Percentiles rank a stretch among this genome's conserved stretches.
phyloP scores from a whole-genome alignment of 2,113 vertebrate genomes.

The Neopipo cinnamomea region DNA sequence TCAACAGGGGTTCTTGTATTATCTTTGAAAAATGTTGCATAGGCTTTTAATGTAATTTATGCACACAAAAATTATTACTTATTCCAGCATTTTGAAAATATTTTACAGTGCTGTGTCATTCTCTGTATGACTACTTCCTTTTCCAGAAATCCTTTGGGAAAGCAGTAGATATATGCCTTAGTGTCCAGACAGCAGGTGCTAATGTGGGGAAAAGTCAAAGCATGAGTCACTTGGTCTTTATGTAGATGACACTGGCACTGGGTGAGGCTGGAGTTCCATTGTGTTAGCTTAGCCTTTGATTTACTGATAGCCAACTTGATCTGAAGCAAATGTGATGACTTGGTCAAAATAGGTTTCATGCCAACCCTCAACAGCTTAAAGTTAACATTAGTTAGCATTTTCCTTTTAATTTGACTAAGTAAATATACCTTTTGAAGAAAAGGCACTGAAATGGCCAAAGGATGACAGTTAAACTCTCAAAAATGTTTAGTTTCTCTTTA shows the following conservation, averaged over 20 bases:
- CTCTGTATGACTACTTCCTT: background rate
- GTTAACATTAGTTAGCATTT: background rate
- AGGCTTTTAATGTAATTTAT: slow-evolving; percentile 11
- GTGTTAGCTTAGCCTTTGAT: rapidly evolving
- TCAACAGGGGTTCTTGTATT: background rate
- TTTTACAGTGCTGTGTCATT: background rate
- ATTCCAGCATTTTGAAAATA: background rate
- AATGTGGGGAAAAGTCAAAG: background rate
- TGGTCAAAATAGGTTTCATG: background rate
- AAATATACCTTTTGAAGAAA: background rate
- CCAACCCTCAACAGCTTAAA: background rate
- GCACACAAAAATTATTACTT: background rate
- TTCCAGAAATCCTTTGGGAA: background rate
- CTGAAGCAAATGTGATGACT: background rate
- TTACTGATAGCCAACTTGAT: background rate
- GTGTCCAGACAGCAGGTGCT: background rate
- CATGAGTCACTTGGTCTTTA: background rate
- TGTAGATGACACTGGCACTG: background rate
- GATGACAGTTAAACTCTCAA: background rate
- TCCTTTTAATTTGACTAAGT: background rate
- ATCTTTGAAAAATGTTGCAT: background rate
- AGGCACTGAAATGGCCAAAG: background rate
- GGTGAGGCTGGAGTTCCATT: background rate
- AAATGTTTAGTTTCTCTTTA: background rate
- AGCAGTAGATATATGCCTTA: background rate